Conservation (phyloP, 2,888 invertebrate genomes). For the Furcula furcula region DNA sequence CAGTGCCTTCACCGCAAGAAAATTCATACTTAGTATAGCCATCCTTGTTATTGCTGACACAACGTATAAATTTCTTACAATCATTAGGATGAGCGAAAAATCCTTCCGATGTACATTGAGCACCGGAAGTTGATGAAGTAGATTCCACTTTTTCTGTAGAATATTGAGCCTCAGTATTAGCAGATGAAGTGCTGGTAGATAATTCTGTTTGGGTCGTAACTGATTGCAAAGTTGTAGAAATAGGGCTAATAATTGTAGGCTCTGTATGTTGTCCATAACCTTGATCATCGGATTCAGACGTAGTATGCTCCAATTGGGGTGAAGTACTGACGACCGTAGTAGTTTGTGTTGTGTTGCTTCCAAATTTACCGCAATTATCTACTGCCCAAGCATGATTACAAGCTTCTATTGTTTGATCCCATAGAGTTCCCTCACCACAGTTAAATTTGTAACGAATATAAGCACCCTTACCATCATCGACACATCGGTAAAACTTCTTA, state of each 20-base stretch:
- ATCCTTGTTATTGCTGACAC: slow-evolving; percentile 77
- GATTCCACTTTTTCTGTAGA: slow-evolving; percentile 15
- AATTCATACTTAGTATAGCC: slow-evolving; percentile 81
- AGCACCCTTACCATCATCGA: slow-evolving; percentile 63
- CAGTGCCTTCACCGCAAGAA: slow-evolving; percentile 84
- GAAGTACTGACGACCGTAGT: slow-evolving; percentile 4
- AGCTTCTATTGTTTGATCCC: slow-evolving; percentile 78
- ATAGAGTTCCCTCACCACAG: slow-evolving; percentile 82
- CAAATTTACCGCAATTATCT: slow-evolving; percentile 23
- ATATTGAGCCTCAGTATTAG: slow-evolving; percentile 16
- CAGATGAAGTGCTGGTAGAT: slow-evolving; percentile 7
- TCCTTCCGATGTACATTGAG: slow-evolving; percentile 83
- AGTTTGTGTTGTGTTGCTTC: slow-evolving; percentile 14
- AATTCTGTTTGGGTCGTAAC: slow-evolving; percentile 5
- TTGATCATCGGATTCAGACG: slow-evolving; percentile 6
- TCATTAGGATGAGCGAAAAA: slow-evolving; percentile 85
- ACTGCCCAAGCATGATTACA: slow-evolving; percentile 78
- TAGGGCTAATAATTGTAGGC: slow-evolving; percentile 4
- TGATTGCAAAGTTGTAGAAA: slow-evolving; percentile 1
- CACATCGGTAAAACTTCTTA: slow-evolving; percentile 85
- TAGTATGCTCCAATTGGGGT: background rate
- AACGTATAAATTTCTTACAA: slow-evolving; percentile 89
- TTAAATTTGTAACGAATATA: slow-evolving; percentile 74
- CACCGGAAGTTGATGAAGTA: slow-evolving; percentile 20
- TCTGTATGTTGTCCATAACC: slow-evolving; percentile 15